Evolutionary conservation across 2,888 invertebrate species (phyloP), one percentile per base, ranked within the genome.

Genomic region (Tethea ocularis): DNA sequence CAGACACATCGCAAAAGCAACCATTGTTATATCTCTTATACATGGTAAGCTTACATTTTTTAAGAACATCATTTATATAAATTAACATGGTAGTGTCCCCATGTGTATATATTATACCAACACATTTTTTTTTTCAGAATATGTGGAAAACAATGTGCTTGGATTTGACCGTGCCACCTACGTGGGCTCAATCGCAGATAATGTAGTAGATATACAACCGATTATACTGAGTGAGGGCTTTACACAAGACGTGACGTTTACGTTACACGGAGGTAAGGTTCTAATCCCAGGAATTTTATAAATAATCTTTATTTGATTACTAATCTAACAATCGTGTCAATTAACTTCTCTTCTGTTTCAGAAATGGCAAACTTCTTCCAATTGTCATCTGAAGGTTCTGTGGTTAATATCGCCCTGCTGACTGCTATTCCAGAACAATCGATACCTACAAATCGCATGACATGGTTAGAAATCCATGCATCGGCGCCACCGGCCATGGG

Each of bases 381-480:
- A 8, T 8, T 64, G 0, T 10, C n/a, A 13, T 1, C 23, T 8
- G 52, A 63, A 20, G 67, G 59, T 11, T 29, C 64, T 0, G 52
- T 23, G 11, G 62, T 71, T 15, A 63, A 51, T 6, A 33, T 74
- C 15, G 46, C 51, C 0, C 59, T 74, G 41, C 55, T 54, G 38
- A 63, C 24, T 15, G 20, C 66, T 5, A 75, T 81, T n/a, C 77
- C 80, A 11, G 72, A 74, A 29, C 56, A 72, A 17, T 62, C 58
- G 1, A 54, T 80, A 61, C 77, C 77, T 0, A 24, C 64, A 3
- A 79, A 77, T 58, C 41, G 68, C 23, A 62, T 78, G 15, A 66
- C 78, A 52, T 7, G 75, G 5, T 58, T 81, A 0, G 71, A 74
- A 24, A 57, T 82, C 51, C 66, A 70, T 67, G 81, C 82, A 6